A percentile compares a stretch with the other conserved stretches of the same genome.
Evolutionary conservation across 1,140 invertebrate genomes (phyloP).

Genomic region (Charaxes varanes): DNA sequence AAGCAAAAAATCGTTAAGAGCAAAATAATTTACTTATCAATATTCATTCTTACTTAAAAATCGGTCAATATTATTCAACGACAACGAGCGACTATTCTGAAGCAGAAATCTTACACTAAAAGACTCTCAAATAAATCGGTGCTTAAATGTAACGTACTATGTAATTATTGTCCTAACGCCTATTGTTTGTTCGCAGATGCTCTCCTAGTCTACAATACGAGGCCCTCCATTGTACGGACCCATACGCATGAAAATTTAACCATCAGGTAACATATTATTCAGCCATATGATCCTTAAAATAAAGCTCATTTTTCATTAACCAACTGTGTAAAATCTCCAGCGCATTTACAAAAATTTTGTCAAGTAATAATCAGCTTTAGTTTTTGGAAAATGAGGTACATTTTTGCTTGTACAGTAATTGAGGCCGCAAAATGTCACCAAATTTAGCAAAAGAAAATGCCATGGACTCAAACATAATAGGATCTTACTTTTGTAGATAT

Average conservation of each 20-base stretch:
- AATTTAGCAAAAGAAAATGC: conserved; percentile 17
- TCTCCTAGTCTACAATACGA: conserved; percentile 28
- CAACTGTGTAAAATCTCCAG: not conserved
- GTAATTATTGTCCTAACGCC: conserved; percentile 25
- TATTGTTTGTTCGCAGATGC: conserved; percentile 49
- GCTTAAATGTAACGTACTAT: conserved; percentile 15
- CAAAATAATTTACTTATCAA: no score
- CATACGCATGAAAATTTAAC: conserved; percentile 19
- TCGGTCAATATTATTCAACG: no score
- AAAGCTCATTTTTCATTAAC: conserved; percentile 7
- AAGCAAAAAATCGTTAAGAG: no score
- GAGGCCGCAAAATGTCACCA: conserved; percentile 5
- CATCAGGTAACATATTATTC: conserved; percentile 27
- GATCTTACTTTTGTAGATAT: conserved; percentile 9
- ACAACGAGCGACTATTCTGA: no score
- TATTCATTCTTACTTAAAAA: no score
- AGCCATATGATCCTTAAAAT: conserved; percentile 9
- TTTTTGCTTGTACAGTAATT: conserved; percentile 1
- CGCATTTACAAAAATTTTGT: conserved; percentile 4
- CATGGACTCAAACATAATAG: conserved; percentile 9
- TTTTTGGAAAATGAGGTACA: not conserved
- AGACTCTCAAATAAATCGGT: conserved; percentile 9
- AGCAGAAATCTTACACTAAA: conserved; percentile 1
- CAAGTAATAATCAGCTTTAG: not conserved
- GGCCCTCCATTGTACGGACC: conserved; percentile 29